Evolutionary conservation across 2,888 invertebrate species (phyloP).

Genomic region (Scotopteryx bipunctaria): DNA sequence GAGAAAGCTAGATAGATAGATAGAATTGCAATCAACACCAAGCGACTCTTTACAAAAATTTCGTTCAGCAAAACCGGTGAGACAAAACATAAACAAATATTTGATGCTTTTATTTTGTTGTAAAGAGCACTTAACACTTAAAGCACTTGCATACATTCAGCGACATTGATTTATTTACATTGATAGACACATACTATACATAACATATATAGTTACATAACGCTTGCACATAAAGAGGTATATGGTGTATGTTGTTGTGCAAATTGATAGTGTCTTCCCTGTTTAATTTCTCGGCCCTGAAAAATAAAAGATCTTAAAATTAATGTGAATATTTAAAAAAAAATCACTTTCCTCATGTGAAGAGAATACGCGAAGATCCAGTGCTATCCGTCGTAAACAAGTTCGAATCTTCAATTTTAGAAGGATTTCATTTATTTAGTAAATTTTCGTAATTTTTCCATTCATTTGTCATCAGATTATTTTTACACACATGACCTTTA

Average conservation of each 20-base stretch:
- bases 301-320: conserved; percentile 15
- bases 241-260: conserved; percentile 47
- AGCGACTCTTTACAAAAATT: conserved; percentile 57
- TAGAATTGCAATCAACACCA: conserved; percentile 60
- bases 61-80: not conserved
- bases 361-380: conserved; percentile 47
- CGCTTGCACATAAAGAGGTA: conserved; percentile 28
- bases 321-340: conserved; percentile 6
- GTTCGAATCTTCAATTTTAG: conserved; percentile 48
- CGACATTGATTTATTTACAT: conserved; percentile 62
- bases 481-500: not conserved
- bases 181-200: conserved; percentile 20
- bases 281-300: conserved; percentile 16
- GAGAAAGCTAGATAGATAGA: conserved; percentile 67
- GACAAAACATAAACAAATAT: not conserved
- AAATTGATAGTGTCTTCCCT: conserved; percentile 35
- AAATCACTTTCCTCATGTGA: conserved; percentile 26
- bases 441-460: conserved; percentile 17
- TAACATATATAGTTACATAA: conserved; percentile 47
- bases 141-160: conserved; percentile 75
- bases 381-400: conserved; percentile 44
- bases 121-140: conserved; percentile 72
- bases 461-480: too few relatives aligned
- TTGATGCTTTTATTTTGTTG: conserved; percentile 32
- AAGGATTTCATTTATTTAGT: conserved; percentile 32